Evolutionary conservation across 1,140 invertebrate genomes (phyloP).

Genomic region (Platorchestia sp.): DNA sequence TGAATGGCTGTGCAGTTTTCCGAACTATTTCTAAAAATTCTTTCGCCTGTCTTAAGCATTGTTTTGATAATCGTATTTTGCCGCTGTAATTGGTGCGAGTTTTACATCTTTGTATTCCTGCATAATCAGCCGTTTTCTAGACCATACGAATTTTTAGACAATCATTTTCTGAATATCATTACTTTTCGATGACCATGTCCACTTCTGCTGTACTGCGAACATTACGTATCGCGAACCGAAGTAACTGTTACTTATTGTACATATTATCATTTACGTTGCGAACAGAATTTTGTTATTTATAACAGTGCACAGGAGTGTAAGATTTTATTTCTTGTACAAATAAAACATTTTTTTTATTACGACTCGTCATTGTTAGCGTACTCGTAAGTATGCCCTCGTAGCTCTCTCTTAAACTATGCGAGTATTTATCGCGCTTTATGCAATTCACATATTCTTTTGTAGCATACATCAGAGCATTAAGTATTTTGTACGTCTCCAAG

Average conservation of each 20-base stretch:
- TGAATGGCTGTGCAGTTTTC: background rate
- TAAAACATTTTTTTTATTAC: too few species aligned
- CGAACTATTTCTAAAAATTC: background rate
- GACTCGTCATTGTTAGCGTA: too few species aligned
- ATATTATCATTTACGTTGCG: too few species aligned
- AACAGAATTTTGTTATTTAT: too few species aligned
- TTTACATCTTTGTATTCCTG: background rate
- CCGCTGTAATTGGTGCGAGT: background rate
- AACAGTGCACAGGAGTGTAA: too few species aligned
- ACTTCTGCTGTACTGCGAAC: too few species aligned
- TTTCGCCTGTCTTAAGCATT: background rate
- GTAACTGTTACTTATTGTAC: too few species aligned
- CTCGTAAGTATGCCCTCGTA: background rate
- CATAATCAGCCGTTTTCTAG: background rate
- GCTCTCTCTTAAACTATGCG: too few species aligned
- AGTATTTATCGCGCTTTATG: background rate
- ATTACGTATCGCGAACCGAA: too few species aligned
- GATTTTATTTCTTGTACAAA: too few species aligned
- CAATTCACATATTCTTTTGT: background rate
- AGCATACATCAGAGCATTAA: background rate
- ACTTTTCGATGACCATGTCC: too few species aligned
- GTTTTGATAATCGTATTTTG: background rate
- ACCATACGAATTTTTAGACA: background rate
- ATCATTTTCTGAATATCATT: too few species aligned
- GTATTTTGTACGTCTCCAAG: background rate